Conservation (phyloP, 2,888 invertebrate genomes). For the Parnassius smintheus region DNA sequence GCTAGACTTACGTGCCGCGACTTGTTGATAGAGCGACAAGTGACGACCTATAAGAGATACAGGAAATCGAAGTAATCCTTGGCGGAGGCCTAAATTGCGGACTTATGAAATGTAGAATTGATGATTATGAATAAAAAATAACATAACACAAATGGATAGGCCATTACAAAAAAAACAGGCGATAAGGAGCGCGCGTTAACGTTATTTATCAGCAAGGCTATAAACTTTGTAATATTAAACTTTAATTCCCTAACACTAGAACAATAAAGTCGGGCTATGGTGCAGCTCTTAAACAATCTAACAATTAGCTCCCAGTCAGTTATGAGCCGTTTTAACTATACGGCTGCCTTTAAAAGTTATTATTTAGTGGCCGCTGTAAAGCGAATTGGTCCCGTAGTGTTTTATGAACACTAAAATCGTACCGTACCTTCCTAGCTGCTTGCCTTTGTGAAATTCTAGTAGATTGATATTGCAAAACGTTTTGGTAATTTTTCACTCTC, state of each 20-base stretch:
- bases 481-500: too few relatives aligned
- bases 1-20: too few relatives aligned
- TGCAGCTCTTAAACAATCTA: slow-evolving; percentile 25
- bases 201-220: slow-evolving; percentile 13
- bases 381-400: slow-evolving; percentile 27
- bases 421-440: slow-evolving; percentile 5
- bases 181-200: slow-evolving; percentile 14
- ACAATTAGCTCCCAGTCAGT: slow-evolving; percentile 23
- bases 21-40: too few relatives aligned
- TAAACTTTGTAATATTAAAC: slow-evolving; percentile 23
- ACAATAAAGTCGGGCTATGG: slow-evolving; percentile 20
- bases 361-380: slow-evolving; percentile 28
- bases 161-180: slow-evolving; percentile 6
- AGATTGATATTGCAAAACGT: not conserved
- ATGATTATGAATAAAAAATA: too few relatives aligned
- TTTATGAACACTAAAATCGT: slow-evolving; percentile 35
- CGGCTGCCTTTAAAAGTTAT: slow-evolving; percentile 25
- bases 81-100: too few relatives aligned
- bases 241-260: slow-evolving; percentile 23
- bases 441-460: not conserved
- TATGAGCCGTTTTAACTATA: slow-evolving; percentile 27
- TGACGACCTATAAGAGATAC: too few relatives aligned
- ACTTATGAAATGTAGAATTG: too few relatives aligned
- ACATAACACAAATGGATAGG: too few relatives aligned
- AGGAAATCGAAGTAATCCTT: too few relatives aligned